Evolutionary conservation across 1,140 invertebrate genomes (phyloP), one percentile per base, ranked within the genome.

Genomic region (Drosophila sp.): DNA sequence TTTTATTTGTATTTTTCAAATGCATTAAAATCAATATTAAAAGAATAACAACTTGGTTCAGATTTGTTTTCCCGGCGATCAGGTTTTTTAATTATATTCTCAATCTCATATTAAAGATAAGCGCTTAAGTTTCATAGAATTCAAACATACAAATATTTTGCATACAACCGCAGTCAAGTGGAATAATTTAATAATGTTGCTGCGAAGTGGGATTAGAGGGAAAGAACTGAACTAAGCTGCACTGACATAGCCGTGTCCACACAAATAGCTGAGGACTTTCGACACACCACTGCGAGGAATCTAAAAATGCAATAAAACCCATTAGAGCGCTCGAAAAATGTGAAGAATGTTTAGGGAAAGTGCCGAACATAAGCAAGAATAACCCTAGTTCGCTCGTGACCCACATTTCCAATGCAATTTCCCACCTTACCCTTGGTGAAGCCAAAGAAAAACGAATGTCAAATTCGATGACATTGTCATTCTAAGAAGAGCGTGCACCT

Each of bases 381-480:
- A 59, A 46, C 27, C 41, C 41, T 45, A 18, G 25, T 34, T 18
- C 11, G 16, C 13, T 43, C 51, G 16, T 45, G 48, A 29, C 59
- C 54, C 38, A 65, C 54, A 59, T 77, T 73, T 38, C 9, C 45
- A 4, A 54, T 77, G 75, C 65, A 74, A 74, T 74, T 74, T 77
- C 29, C 43, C 71, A 77, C 66, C 72, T 75, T 72, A 71, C 29
- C 72, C 56, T 34, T 14, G 0, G 34, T 4, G 7, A 25, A 8
- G 7, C 13, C 14, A 29, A 9, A 13, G n/a, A 13, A 13, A 56
- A 36, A 41, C 51, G 51, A 70, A 25, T 70, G 51, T 67, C 51
- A 53, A 70, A 70, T 69, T 81, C 78, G 75, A 81, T 81, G n/a
- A 76, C 72, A 78, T 54, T 72, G 70, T 45, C 58, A 71, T 84